phyloP scores from a whole-genome alignment of 2,113 vertebrate genomes.

The Mesitornis unicolor region DNA sequence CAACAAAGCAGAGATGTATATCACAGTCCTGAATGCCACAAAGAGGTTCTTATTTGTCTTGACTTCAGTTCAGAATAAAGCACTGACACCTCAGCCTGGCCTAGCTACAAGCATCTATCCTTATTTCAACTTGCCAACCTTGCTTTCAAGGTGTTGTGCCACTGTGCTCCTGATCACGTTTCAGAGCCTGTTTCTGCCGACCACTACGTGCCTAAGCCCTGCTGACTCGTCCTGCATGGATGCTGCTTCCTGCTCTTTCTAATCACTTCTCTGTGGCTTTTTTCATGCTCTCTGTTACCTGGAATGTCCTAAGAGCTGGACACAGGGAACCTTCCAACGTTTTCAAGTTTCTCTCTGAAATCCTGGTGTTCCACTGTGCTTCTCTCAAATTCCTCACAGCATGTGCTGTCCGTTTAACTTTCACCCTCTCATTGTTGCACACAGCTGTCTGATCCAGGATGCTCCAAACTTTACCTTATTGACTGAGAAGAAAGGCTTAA shows the following conservation, averaged over 20 bases:
- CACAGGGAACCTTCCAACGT: neutral
- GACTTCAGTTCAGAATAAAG: neutral
- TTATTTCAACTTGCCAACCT: neutral
- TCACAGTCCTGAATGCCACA: neutral
- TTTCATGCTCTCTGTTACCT: neutral
- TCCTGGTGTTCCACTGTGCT: neutral
- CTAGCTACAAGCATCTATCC: neutral
- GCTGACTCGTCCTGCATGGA: neutral
- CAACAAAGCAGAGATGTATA: constrained; percentile 38
- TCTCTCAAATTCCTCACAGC: accelerated
- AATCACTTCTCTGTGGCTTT: neutral
- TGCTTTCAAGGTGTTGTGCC: neutral
- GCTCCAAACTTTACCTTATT: neutral
- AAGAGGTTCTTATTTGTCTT: constrained; percentile 1
- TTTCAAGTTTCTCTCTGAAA: neutral
- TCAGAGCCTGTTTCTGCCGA: neutral
- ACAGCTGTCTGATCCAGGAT: neutral
- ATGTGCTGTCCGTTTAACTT: neutral
- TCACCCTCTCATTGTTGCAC: neutral
- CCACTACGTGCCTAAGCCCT: neutral
- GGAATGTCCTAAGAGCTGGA: neutral
- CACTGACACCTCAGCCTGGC: neutral
- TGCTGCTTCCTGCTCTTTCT: neutral
- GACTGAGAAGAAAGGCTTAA: neutral
- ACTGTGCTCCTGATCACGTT: neutral